Base-by-base conservation (phyloP, 2,888 invertebrate genomes). In the Diplazon laetatorius region DNA sequence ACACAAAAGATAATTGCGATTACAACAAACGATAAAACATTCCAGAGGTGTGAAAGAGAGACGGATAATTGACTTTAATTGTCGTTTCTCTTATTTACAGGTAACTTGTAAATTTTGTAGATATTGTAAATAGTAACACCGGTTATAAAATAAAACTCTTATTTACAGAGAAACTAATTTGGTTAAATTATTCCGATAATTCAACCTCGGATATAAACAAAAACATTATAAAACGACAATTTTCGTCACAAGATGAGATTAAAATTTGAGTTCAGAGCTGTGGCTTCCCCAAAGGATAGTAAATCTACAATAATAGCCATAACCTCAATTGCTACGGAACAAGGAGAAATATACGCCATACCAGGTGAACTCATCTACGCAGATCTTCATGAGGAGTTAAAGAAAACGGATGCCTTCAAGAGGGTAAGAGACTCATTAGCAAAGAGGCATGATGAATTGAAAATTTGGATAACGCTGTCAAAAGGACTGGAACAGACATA, bases 401-500 rank as follows among this genome's bases (percentile, higher is more conserved):
- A 9, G 57, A 80, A 76, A 69, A 82, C 80, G 46, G 75, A 77
- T 10, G 42, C 25, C 59, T 82, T 76, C 69, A 79, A 76, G 57
- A 81, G 76, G 60, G 77, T 83, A 20, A 80, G 48, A 69, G 78
- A 75, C 52, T 82, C 16, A 81, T n/a, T 77, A 55, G 42, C 72
- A 81, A 73, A 81, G 83, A 74, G 65, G 72, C 69, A 80, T 44
- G 76, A 82, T 50, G 66, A 76, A 46, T 78, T 66, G 39, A 82
- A 20, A 44, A 60, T 83, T n/a, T 83, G 82, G 82, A 80, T 84
- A 20, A 74, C 63, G 68, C 69, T 74, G 39, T 78, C 82, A 72
- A 59, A 81, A 37, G 81, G 78, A 50, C 62, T 81, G 78, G 57
- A 80, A 42, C 6, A 68, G 46, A 59, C 52, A 69, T 83, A 83